A percentile compares a stretch with the other conserved stretches of the same genome.
phyloP scores from a whole-genome alignment of 1,140 invertebrate species.

The Rhagoletis pomonella region DNA sequence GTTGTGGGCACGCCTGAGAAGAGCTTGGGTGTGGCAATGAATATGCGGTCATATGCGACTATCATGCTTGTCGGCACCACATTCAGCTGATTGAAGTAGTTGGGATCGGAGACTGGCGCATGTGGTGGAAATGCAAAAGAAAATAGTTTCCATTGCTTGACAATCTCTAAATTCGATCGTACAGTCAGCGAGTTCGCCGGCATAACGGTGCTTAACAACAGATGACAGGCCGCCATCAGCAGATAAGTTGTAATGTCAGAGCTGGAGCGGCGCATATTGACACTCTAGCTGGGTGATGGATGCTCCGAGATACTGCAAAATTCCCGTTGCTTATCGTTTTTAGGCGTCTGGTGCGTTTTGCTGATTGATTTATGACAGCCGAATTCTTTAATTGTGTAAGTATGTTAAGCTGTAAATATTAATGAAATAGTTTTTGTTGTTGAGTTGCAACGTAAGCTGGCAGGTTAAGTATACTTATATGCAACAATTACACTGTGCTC shows the following conservation, averaged over 20 bases:
- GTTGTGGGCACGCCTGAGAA: constrained; percentile 32
- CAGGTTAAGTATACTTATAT: too few relatives aligned
- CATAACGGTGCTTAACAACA: background rate
- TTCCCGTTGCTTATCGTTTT: too few relatives aligned
- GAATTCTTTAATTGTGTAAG: too few relatives aligned
- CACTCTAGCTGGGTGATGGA: too few relatives aligned
- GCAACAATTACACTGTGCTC: too few relatives aligned
- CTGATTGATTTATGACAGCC: too few relatives aligned
- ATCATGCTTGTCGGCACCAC: constrained; percentile 38
- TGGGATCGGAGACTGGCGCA: constrained; percentile 8
- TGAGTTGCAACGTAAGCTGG: too few relatives aligned
- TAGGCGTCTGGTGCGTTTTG: too few relatives aligned
- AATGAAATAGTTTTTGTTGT: too few relatives aligned
- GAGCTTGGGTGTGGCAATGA: constrained; percentile 32
- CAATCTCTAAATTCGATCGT: constrained; percentile 26
- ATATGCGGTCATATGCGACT: constrained; percentile 25
- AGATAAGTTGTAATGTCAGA: background rate
- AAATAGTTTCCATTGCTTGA: constrained; percentile 44
- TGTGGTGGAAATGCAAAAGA: background rate
- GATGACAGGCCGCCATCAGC: background rate
- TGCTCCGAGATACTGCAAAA: too few relatives aligned
- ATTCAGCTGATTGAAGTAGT: constrained; percentile 24
- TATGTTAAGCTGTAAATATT: too few relatives aligned
- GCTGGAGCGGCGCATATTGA: background rate
- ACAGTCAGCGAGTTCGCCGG: background rate